Base-by-base conservation (phyloP, 1,140 invertebrate species). In the Sycophaga agraensis region DNA sequence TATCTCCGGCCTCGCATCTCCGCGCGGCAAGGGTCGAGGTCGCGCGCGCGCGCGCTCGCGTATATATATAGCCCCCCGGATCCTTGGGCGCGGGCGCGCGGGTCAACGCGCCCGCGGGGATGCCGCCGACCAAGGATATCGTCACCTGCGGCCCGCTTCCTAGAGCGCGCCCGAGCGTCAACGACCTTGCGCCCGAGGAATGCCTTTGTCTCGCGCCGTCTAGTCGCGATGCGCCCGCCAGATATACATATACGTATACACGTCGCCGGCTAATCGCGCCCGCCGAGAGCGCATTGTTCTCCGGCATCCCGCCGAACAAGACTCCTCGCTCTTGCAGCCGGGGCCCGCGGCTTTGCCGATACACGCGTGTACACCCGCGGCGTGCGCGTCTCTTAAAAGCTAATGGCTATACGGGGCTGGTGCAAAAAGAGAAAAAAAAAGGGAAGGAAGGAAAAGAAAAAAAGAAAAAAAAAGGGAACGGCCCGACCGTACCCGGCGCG, bases 91-190 rank as follows among this genome's bases (percentile, higher is more conserved):
- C 16, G 37, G 46, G 22, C n/a, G 14, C 6, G 39, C 9, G 57
- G 39, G 57, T 59, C 57, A 51, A 60, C 40, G 58, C 14, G 37
- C 49, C 21, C 31, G 28, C n/a, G 6, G 7, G 6, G 7, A 22
- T 45, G 14, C 28, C 35, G 12, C 42, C 51, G 39, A 19, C 8
- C 50, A 14, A 0, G 50, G 17, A 22, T 9, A 21, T 11, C 5
- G 50, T n/a, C n/a, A n/a, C n/a, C n/a, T n/a, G n/a, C n/a, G n/a
- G n/a, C n/a, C 28, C 28, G 22, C 39, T 43, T 43, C 39, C 53
- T 55, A 19, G 39, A 55, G 19, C 37, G 39, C 53, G 4, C 2
- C 6, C 16, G 28, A n/a, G 34, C 49, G 37, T 40, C 37, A 42
- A 54, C 39, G 53, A 55, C 53, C 53, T 43, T 22, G 48, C 16